Conservation (phyloP, 2,888 invertebrate species). For the Saturnia japonica region DNA sequence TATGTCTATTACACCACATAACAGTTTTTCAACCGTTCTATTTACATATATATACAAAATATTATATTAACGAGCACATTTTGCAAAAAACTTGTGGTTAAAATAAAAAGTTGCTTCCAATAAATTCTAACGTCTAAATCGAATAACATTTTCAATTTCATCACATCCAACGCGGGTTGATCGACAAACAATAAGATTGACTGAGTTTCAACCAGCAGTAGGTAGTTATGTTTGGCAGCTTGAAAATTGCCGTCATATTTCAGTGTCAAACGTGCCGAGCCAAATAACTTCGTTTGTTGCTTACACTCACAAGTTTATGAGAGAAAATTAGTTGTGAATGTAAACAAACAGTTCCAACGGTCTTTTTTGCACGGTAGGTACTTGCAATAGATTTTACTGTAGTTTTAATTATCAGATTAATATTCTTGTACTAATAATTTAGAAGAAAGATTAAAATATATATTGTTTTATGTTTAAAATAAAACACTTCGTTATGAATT, state of each 20-base stretch:
- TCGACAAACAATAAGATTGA: slow-evolving; percentile 71
- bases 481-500: too few relatives aligned
- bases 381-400: neutral
- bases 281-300: slow-evolving; percentile 67
- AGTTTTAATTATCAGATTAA: neutral
- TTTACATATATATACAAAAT: slow-evolving; percentile 6
- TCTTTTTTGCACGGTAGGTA: too few relatives aligned
- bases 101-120: slow-evolving; percentile 29
- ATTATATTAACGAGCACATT: too few relatives aligned
- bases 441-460: neutral
- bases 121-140: slow-evolving; percentile 46
- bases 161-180: slow-evolving; percentile 57
- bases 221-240: slow-evolving; percentile 58
- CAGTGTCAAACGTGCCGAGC: slow-evolving; percentile 62
- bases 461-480: neutral
- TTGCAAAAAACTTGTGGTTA: slow-evolving; percentile 24
- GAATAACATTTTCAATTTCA: slow-evolving; percentile 66
- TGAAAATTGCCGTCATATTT: slow-evolving; percentile 75
- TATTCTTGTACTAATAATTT: too few relatives aligned
- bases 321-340: slow-evolving; percentile 55
- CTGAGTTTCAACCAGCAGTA: slow-evolving; percentile 46
- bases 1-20: neutral
- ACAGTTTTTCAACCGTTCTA: neutral
- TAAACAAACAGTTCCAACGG: slow-evolving; percentile 47
- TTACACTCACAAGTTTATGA: slow-evolving; percentile 57